Evolutionary conservation across 2,113 vertebrate genomes (phyloP).

Genomic region (Pterocles gutturalis): DNA sequence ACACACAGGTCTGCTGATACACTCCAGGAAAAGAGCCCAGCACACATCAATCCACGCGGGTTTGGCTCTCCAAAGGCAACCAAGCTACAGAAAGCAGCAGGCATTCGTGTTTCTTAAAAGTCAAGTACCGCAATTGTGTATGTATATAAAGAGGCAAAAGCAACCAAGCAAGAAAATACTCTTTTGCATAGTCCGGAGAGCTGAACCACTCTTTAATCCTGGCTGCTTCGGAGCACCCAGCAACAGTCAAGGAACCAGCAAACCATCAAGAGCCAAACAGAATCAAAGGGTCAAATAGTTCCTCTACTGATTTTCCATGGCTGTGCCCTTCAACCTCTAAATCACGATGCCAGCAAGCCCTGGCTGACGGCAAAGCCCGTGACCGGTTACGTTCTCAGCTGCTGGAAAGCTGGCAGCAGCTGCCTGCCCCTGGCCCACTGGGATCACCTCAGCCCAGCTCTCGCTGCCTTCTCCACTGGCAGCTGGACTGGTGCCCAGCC

Average conservation of each 20-base stretch:
- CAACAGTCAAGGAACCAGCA: background rate
- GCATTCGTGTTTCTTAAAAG: background rate
- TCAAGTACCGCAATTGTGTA: background rate
- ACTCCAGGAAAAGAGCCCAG: background rate
- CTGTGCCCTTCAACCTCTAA: background rate
- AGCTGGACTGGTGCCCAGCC: background rate
- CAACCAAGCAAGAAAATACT: background rate
- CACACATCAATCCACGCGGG: rapidly evolving
- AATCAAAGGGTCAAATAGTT: background rate
- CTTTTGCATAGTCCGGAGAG: background rate
- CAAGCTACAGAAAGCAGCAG: background rate
- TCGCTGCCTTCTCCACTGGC: background rate
- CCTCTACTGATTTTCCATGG: background rate
- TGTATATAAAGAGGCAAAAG: background rate
- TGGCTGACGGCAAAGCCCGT: background rate
- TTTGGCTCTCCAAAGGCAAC: background rate
- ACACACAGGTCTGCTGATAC: background rate
- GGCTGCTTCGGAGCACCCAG: background rate
- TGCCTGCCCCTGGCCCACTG: background rate
- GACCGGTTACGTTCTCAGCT: background rate
- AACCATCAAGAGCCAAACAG: background rate
- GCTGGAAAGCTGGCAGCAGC: background rate
- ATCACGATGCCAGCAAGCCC: rapidly evolving
- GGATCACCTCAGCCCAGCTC: background rate
- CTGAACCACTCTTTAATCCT: background rate